phyloP scores from a whole-genome alignment of 2,888 invertebrate genomes.

The Ophion ellenae region DNA sequence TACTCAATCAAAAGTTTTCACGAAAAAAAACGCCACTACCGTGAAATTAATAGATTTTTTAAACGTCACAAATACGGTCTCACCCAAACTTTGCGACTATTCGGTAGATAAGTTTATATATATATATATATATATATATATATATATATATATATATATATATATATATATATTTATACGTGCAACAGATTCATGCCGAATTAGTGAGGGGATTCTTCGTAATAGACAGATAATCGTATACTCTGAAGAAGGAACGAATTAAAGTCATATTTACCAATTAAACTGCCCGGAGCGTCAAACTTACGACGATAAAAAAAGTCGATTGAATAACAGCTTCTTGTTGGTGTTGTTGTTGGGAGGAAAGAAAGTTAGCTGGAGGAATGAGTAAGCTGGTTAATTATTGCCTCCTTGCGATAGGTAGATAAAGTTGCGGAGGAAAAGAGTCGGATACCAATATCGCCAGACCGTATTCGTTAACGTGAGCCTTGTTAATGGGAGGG shows the following conservation, averaged over 20 bases:
- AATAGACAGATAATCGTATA: conserved; percentile 33
- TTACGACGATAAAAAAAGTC: conserved; percentile 1
- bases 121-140: too few relatives aligned
- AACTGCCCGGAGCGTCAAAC: neutral
- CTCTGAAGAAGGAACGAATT: conserved; percentile 28
- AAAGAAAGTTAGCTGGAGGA: neutral
- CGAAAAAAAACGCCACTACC: too few relatives aligned
- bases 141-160: too few relatives aligned
- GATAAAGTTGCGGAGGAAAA: neutral
- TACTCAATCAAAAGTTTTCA: neutral
- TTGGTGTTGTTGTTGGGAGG: neutral
- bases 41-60: neutral
- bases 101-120: neutral
- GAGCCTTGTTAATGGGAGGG: conserved; percentile 6
- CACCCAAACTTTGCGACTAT: too few relatives aligned
- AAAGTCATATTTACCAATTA: conserved; percentile 47
- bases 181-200: neutral
- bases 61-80: neutral
- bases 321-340: neutral
- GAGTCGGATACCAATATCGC: neutral
- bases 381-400: neutral
- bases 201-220: too few relatives aligned
- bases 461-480: conserved; percentile 18
- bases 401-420: neutral
- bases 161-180: too few relatives aligned